Evolutionary conservation across 2,797 vertebrate species (phyloP).

Genomic region (Girardinus metallicus): DNA sequence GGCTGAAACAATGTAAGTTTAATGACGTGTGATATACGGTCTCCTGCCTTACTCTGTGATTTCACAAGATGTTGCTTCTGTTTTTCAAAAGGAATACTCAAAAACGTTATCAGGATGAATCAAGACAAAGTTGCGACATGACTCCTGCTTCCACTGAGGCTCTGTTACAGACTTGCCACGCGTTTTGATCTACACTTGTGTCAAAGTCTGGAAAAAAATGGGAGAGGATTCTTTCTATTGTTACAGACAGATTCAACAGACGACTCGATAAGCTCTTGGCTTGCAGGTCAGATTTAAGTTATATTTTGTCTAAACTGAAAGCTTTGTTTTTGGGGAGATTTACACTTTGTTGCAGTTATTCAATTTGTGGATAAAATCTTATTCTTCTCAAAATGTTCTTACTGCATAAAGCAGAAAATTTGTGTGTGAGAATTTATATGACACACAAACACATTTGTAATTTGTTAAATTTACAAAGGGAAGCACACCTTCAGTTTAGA

Average conservation of each 20-base stretch:
- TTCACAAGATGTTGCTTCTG: slow-evolving; percentile 79
- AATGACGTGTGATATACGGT: slow-evolving; percentile 75
- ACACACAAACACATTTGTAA: not conserved
- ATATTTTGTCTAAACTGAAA: slow-evolving; percentile 1
- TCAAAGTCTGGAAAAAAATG: slow-evolving; percentile 50
- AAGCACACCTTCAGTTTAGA: not conserved
- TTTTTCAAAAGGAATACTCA: slow-evolving; percentile 84
- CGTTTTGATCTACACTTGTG: slow-evolving; percentile 77
- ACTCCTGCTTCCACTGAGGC: slow-evolving; percentile 76
- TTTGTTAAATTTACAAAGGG: not conserved
- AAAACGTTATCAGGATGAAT: slow-evolving; percentile 81
- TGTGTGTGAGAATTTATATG: not conserved
- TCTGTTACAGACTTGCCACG: slow-evolving; percentile 67
- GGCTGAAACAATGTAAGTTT: slow-evolving; percentile 73
- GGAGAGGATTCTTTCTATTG: slow-evolving; percentile 62
- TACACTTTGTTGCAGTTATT: not conserved
- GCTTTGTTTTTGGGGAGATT: not conserved
- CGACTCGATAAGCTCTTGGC: slow-evolving; percentile 39
- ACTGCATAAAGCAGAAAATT: not conserved
- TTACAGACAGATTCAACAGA: slow-evolving; percentile 44
- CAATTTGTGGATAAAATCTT: not conserved
- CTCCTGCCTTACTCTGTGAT: slow-evolving; percentile 81
- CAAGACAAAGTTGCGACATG: slow-evolving; percentile 81
- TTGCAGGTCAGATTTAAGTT: slow-evolving; percentile 11
- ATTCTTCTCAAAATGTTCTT: not conserved